These are phyloP conservation scores for Cryptocheilus praepositus DNA, from an alignment of 2,888 invertebrate species.

Conservation along the genomic window DNA sequence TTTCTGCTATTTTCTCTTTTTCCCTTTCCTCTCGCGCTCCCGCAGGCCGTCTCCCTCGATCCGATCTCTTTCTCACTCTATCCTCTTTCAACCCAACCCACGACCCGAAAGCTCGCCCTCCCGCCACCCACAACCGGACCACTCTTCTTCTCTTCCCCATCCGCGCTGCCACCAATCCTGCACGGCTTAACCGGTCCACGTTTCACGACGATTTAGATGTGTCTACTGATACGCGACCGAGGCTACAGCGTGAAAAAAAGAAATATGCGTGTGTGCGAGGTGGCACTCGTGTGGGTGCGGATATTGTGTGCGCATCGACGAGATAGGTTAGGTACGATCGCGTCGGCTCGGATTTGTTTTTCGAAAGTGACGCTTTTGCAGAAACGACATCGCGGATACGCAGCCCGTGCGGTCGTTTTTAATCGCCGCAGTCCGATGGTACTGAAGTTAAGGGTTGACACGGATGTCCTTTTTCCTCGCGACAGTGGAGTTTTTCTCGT, in stretches of 20 bases:
- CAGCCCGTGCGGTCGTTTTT: no score
- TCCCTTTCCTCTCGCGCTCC: no score
- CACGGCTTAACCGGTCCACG: slow-evolving; percentile 23
- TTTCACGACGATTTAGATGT: slow-evolving; percentile 32
- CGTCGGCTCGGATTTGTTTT: slow-evolving; percentile 5
- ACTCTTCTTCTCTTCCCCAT: slow-evolving; percentile 7
- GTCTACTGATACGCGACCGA: slow-evolving; percentile 25
- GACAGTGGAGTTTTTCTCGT: no score
- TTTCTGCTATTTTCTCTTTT: not conserved
- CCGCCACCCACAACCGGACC: slow-evolving; percentile 11
- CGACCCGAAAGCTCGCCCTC: not conserved
- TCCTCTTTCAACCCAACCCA: not conserved
- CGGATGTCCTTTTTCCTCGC: no score
- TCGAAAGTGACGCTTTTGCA: not conserved
- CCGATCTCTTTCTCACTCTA: not conserved
- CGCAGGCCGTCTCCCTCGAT: not conserved
- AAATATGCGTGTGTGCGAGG: not conserved
- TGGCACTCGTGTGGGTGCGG: not conserved
- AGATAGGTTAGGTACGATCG: not conserved
- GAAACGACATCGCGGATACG: not conserved
- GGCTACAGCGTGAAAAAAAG: slow-evolving; percentile 7
- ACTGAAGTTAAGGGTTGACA: no score
- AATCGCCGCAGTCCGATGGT: no score
- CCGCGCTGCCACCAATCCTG: slow-evolving; percentile 13
- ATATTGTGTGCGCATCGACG: not conserved